Base-by-base conservation (phyloP, 2,113 vertebrate species). In the Myrmecophaga tridactyla region DNA sequence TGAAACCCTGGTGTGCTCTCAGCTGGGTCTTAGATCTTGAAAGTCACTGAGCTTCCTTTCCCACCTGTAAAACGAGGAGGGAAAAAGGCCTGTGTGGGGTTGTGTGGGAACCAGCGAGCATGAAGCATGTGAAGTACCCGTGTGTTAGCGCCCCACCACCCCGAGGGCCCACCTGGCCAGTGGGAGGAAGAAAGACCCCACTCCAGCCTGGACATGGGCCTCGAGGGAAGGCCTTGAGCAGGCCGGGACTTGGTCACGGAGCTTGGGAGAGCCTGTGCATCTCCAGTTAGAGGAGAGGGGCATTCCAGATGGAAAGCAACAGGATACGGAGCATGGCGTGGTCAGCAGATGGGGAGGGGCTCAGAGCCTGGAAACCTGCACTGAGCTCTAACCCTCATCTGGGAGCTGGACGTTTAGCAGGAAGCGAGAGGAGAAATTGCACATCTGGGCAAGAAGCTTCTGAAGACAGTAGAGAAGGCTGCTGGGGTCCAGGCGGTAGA, bases 401-500 rank as follows among this genome's bases (percentile, higher is more conserved):
- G 65, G 58, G 58, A 23, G 58, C 53, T 62, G 48, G 46, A 21
- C 9, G 20, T 27, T 51, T 25, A 63, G 46, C 70, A 58, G 70
- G 43, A 65, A 78, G 53, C 10, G 36, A 17, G 0, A 5, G 34
- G 56, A 62, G 48, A 51, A 27, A 60, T 25, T 46, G 69, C 58
- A 21, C 12, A 8, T 41, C 58, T 27, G 65, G 39, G 39, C 4
- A 4, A 14, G 18, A n/a, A 14, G 15, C 6, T 46, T 41, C 72
- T 56, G 60, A 36, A 20, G 12, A 43, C 21, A 10, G n/a, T 39
- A 25, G 39, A 27, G 75, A 31, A 18, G 11, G 29, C 1, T 6
- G 1, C 12, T 4, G 58, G 48, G 31, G 5, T 1, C 0, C 18
- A 27, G 15, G 20, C 25, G 4, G 4, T 7, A 0, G 5, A 2